phyloP scores from a whole-genome alignment of 2,888 invertebrate species.

The Perdita meconis region DNA sequence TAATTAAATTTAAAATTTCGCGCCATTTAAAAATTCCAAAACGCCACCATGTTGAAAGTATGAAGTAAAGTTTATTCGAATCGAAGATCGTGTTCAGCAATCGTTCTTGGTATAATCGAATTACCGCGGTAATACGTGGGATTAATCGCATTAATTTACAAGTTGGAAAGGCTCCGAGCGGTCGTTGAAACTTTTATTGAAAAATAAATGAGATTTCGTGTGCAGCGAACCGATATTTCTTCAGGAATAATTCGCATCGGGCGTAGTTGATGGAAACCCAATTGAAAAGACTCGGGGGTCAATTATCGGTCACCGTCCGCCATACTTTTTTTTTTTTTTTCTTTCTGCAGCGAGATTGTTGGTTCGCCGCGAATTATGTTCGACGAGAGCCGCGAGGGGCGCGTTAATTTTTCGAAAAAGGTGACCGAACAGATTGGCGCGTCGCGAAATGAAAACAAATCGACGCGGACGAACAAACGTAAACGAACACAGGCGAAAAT shows the following conservation, averaged over 20 bases:
- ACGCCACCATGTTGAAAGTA: too few relatives aligned
- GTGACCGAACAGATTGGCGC: neutral
- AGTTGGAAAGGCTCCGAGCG: neutral
- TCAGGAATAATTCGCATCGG: neutral
- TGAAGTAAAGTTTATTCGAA: too few relatives aligned
- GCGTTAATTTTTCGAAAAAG: slow-evolving; percentile 5
- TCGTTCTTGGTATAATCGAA: too few relatives aligned
- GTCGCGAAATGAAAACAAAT: neutral
- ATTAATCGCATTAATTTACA: neutral
- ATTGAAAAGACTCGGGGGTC: slow-evolving; percentile 6
- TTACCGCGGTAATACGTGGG: too few relatives aligned
- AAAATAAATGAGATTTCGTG: neutral
- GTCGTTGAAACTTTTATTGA: neutral
- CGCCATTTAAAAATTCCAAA: too few relatives aligned
- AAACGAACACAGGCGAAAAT: neutral
- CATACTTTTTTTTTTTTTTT: slow-evolving; percentile 11
- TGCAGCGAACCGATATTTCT: neutral
- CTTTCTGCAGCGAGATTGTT: neutral
- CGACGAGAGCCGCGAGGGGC: too few relatives aligned
- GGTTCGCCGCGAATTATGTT: neutral
- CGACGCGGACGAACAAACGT: neutral
- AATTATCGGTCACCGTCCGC: slow-evolving; percentile 4
- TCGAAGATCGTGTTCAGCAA: too few relatives aligned
- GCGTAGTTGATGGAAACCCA: neutral
- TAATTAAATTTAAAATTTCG: too few relatives aligned